Base-by-base conservation (phyloP, 2,113 vertebrate genomes). In the Microtus pennsylvanicus region DNA sequence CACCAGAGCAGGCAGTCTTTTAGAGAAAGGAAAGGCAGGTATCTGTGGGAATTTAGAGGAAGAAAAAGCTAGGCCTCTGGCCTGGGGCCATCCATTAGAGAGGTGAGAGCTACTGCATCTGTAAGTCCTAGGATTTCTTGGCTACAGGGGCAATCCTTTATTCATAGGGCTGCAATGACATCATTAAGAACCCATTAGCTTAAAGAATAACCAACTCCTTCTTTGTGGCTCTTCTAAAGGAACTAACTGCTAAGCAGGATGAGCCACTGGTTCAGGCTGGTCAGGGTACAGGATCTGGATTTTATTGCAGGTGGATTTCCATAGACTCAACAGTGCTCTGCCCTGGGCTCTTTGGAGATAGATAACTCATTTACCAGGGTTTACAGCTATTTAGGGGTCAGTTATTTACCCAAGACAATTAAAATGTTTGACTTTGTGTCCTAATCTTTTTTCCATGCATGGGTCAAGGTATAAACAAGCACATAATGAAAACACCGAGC, bases 171-270 rank as follows among this genome's bases (percentile, higher is more conserved):
- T 78, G 72, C 95, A 98, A 97, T 98, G 97, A 91, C 99, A 98
- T 98, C 98, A 99, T 99, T 99, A 99, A 98, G 97, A 98, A 97
- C 98, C 94, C 98, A 98, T 99, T 99, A 98, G 99, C 98, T 99
- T 99, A 99, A 99, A 99, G 97, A 98, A 98, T 99, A 99, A 99
- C 99, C 98, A 98, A 98, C 93, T 96, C 94, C 96, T 98, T 98
- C 98, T 98, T 98, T 98, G 89, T 98, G 99, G 98, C 98, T 98
- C 98, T 97, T 94, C 97, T 86, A 97, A 98, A 98, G 97, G 90
- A 97, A 94, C 95, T 74, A 97, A 94, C 95, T 74, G 93, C 98
- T 98, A 97, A 98, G 90, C 94, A 97, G 95, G 96, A 97, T 97
- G 72, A 96, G 96, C 87, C 96, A 12, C 98, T 97, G 96, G 98